These are phyloP conservation scores for Meiosimyza platycephala DNA, from an alignment of 2,888 invertebrate species.

Conservation along the genomic window DNA sequence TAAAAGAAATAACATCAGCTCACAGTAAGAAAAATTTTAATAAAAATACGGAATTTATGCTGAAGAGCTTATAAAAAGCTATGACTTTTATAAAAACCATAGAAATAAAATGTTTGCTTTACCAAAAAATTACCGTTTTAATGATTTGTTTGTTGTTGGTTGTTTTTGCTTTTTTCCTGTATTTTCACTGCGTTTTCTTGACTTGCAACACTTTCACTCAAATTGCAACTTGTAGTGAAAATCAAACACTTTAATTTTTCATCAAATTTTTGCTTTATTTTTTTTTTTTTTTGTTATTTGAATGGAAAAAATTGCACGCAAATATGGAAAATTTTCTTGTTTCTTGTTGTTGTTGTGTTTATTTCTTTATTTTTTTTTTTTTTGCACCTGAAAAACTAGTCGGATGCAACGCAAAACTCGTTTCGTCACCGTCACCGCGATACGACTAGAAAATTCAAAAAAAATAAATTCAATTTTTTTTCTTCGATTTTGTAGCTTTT, in stretches of 20 bases:
- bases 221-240: background rate
- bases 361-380: conserved; percentile 1
- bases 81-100: no score
- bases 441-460: no score
- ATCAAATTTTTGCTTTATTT: background rate
- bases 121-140: background rate
- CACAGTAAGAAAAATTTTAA: no score
- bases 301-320: conserved; percentile 16
- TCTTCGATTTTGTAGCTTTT: background rate
- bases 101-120: background rate
- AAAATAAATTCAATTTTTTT: background rate
- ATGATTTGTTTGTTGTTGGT: background rate
- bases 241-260: background rate
- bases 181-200: background rate
- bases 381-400: conserved; percentile 25
- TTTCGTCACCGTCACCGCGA: background rate
- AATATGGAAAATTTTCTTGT: conserved; percentile 19
- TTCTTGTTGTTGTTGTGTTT: conserved; percentile 4
- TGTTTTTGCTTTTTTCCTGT: background rate
- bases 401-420: conserved; percentile 5
- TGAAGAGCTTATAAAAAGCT: no score
- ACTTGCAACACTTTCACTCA: conserved; percentile 30
- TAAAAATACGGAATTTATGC: no score
- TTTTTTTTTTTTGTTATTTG: background rate
- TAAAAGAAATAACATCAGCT: no score